A percentile compares a stretch with the other conserved stretches of the same genome.
phyloP scores from a whole-genome alignment of 2,888 invertebrate species.

The Campoplex nolae region DNA sequence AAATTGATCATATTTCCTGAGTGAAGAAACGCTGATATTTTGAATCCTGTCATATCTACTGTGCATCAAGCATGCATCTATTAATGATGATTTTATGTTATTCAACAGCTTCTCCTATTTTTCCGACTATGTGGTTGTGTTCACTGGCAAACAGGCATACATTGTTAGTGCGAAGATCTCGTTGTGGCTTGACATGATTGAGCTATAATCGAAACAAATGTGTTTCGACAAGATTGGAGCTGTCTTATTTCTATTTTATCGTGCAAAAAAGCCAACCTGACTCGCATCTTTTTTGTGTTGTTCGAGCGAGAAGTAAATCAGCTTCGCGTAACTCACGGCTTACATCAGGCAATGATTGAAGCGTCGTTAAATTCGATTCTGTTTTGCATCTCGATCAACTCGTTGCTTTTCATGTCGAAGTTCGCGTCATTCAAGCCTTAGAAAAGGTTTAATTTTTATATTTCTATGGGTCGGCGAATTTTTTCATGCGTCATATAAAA shows the following conservation, averaged over 20 bases:
- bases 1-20: slow-evolving; percentile 31
- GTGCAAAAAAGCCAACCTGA: slow-evolving; percentile 16
- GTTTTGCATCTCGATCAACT: background rate
- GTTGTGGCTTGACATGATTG: background rate
- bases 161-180: background rate
- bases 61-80: background rate
- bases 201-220: background rate
- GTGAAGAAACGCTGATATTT: background rate
- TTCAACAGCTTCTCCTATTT: background rate
- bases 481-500: background rate
- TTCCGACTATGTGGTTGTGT: background rate
- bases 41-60: background rate
- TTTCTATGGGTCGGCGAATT: background rate
- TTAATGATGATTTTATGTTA: slow-evolving; percentile 1
- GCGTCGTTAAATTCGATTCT: slow-evolving; percentile 42
- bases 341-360: slow-evolving; percentile 45
- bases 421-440: background rate
- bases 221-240: slow-evolving; percentile 15
- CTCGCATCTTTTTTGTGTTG: background rate
- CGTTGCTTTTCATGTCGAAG: background rate
- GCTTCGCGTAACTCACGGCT: background rate
- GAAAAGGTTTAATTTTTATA: background rate
- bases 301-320: slow-evolving; percentile 28
- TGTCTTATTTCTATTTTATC: slow-evolving; percentile 14
- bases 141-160: background rate